Percentiles rank a stretch among this genome's conserved stretches.
These are phyloP conservation scores for Pygoscelis antarcticus DNA, from an alignment of 2,113 vertebrate genomes.

Conservation along the genomic window DNA sequence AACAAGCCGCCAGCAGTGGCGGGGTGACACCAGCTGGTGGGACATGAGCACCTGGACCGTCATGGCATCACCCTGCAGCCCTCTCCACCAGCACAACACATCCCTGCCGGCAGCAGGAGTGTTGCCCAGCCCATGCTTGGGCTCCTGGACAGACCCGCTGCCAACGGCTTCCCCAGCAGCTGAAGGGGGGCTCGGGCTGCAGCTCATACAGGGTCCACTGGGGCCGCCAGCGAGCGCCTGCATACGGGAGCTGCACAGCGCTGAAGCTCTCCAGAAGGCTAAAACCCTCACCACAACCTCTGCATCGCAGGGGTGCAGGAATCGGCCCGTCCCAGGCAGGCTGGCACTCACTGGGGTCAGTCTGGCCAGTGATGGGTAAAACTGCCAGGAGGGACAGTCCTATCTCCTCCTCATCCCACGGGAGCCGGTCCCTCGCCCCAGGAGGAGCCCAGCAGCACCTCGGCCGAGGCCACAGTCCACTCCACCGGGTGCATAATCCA, in stretches of 20 bases:
- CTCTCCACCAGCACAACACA: neutral
- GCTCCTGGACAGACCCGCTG: neutral
- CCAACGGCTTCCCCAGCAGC: neutral
- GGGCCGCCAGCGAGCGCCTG: neutral
- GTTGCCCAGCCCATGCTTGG: rapidly evolving
- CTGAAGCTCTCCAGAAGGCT: neutral
- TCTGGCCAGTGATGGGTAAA: rapidly evolving
- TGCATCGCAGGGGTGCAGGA: rapidly evolving
- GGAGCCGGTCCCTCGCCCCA: rapidly evolving
- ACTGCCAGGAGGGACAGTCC: neutral
- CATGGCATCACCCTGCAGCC: neutral
- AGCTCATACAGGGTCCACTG: rapidly evolving
- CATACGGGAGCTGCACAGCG: rapidly evolving
- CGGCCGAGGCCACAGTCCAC: rapidly evolving
- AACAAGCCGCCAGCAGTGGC: rapidly evolving
- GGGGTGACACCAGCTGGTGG: rapidly evolving
- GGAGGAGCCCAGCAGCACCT: neutral
- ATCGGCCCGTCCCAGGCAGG: rapidly evolving
- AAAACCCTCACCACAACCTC: rapidly evolving
- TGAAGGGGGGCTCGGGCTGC: neutral
- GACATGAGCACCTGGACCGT: rapidly evolving
- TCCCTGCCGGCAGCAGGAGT: rapidly evolving
- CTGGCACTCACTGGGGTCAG: neutral
- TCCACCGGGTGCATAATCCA: rapidly evolving
- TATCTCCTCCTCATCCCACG: rapidly evolving